These are phyloP conservation scores for Chymomyza costata DNA, from an alignment of 1,140 invertebrate genomes.

Conservation along the genomic window DNA sequence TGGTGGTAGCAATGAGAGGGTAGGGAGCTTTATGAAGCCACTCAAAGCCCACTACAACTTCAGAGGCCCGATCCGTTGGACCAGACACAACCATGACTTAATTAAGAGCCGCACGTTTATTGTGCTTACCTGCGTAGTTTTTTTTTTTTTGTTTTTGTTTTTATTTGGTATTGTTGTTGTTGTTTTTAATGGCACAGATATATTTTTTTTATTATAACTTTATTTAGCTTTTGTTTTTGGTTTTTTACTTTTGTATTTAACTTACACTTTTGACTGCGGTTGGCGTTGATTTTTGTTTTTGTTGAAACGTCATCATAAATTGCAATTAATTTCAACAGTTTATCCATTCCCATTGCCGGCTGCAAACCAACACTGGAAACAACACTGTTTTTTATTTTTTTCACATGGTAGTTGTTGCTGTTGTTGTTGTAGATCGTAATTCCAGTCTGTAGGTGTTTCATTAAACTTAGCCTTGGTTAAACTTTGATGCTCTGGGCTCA, in stretches of 20 bases:
- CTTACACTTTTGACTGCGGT: slow-evolving; percentile 34
- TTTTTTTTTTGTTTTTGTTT: slow-evolving; percentile 26
- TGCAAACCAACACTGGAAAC: too few species aligned
- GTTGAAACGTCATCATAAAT: slow-evolving; percentile 73
- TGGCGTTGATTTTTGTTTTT: slow-evolving; percentile 39
- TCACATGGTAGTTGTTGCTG: background rate
- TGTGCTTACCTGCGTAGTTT: slow-evolving; percentile 65
- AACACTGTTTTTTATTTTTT: background rate
- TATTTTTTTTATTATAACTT: slow-evolving; percentile 42
- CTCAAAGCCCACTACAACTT: slow-evolving; percentile 52
- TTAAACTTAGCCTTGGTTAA: slow-evolving; percentile 60
- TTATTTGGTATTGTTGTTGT: background rate
- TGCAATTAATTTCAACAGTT: slow-evolving; percentile 67
- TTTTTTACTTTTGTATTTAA: slow-evolving; percentile 15
- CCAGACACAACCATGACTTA: slow-evolving; percentile 67
- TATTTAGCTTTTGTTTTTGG: slow-evolving; percentile 48
- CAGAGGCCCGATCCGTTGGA: slow-evolving; percentile 18
- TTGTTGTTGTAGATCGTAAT: background rate
- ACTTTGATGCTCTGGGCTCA: slow-evolving; percentile 25
- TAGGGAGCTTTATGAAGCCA: too few species aligned
- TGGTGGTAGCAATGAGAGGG: slow-evolving; percentile 36
- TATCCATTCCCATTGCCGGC: slow-evolving; percentile 17
- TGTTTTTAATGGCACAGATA: slow-evolving; percentile 26
- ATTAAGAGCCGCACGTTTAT: slow-evolving; percentile 71
- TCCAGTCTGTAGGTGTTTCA: slow-evolving; percentile 69